These are phyloP conservation scores for Ladona fulva DNA, from an alignment of 1,140 invertebrate species.

Conservation along the genomic window DNA sequence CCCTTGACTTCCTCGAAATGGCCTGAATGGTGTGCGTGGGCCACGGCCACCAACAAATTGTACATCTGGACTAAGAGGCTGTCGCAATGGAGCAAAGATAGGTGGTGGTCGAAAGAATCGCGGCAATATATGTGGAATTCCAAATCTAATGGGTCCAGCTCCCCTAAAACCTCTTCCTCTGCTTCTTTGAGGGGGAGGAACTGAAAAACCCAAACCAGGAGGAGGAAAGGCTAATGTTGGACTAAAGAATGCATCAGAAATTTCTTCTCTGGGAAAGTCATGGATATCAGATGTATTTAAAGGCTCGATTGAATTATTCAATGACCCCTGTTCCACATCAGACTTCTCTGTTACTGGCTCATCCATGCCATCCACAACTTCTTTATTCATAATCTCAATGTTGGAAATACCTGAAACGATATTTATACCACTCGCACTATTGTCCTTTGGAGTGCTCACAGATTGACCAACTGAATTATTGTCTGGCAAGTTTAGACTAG, in stretches of 20 bases:
- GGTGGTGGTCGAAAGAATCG: background rate
- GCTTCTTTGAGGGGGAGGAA: background rate
- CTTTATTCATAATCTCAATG: background rate
- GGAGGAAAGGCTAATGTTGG: background rate
- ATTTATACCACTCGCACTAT: background rate
- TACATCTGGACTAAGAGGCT: background rate
- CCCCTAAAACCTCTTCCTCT: background rate
- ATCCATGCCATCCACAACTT: background rate
- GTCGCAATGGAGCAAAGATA: background rate
- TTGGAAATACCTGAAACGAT: background rate
- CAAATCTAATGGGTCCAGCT: background rate
- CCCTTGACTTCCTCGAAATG: background rate
- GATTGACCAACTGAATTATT: background rate
- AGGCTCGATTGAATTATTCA: background rate
- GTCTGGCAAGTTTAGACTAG: background rate
- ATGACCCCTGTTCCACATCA: background rate
- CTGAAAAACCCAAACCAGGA: background rate
- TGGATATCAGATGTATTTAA: background rate
- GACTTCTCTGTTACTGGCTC: background rate
- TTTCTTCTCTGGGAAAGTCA: background rate
- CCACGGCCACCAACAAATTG: background rate
- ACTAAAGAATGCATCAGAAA: background rate
- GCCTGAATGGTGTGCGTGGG: background rate
- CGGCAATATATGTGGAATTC: background rate
- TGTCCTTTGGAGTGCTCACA: background rate